Evolutionary conservation across 2,888 invertebrate genomes (phyloP).

Genomic region (Oscheius sp.): DNA sequence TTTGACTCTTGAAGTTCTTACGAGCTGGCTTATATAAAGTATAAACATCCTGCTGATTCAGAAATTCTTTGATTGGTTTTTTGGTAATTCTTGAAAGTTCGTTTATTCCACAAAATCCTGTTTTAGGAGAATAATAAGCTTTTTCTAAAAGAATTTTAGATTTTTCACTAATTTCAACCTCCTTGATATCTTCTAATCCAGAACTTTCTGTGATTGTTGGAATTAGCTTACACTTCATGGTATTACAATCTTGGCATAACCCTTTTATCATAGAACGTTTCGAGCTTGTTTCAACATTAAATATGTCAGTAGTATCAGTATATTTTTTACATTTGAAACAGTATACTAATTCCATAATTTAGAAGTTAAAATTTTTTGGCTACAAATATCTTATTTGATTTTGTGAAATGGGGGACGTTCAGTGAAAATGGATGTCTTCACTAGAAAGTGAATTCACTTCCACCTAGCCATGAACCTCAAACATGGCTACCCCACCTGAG

Average conservation of each 20-base stretch:
- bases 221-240: slow-evolving; percentile 45
- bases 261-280: slow-evolving; percentile 33
- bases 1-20: slow-evolving; percentile 48
- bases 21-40: slow-evolving; percentile 49
- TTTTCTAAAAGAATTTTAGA: slow-evolving; percentile 37
- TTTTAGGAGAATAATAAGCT: slow-evolving; percentile 37
- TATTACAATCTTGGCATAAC: slow-evolving; percentile 36
- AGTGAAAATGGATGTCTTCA: not conserved
- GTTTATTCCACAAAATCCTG: slow-evolving; percentile 46
- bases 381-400: no score
- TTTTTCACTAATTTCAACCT: slow-evolving; percentile 30
- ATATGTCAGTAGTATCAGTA: slow-evolving; percentile 30
- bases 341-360: slow-evolving; percentile 28
- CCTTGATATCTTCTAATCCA: slow-evolving; percentile 35
- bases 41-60: slow-evolving; percentile 48
- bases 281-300: no score
- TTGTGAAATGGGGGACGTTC: slow-evolving; percentile 11
- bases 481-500: no score
- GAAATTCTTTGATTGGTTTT: slow-evolving; percentile 34
- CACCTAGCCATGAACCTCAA: no score
- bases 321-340: slow-evolving; percentile 39
- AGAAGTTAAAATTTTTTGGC: no score
- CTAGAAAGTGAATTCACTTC: no score
- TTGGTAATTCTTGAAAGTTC: slow-evolving; percentile 37
- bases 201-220: slow-evolving; percentile 38